Conservation (phyloP, 2,797 vertebrate species). For the Hyperoplus immaculatus region DNA sequence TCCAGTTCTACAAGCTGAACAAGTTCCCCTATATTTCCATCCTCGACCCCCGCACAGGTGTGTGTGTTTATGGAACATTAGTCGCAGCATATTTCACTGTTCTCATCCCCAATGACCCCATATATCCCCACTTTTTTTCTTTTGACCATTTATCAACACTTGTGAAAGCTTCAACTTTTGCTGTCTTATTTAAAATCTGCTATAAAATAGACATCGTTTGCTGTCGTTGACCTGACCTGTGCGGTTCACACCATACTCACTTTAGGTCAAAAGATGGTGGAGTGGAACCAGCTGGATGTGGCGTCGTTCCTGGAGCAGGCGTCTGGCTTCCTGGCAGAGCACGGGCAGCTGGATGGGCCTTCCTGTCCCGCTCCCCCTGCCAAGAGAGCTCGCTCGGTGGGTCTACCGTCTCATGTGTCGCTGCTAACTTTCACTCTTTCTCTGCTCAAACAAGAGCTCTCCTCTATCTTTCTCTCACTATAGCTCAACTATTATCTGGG, state of each 20-base stretch:
- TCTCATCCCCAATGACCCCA: not conserved
- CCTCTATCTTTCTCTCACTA: slow-evolving; percentile 17
- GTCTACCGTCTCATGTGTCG: slow-evolving; percentile 69
- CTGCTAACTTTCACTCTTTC: slow-evolving; percentile 6
- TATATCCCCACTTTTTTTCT: not conserved
- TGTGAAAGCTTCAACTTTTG: not conserved
- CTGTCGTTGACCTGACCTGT: not conserved
- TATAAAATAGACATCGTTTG: not conserved
- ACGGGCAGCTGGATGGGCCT: slow-evolving; percentile 96
- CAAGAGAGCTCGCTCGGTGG: slow-evolving; percentile 96
- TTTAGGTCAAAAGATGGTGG: slow-evolving; percentile 97
- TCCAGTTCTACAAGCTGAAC: slow-evolving; percentile 98
- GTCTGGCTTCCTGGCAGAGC: slow-evolving; percentile 95
- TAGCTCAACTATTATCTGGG: not conserved
- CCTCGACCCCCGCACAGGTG: slow-evolving; percentile 97
- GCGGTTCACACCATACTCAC: slow-evolving; percentile 6
- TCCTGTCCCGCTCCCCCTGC: slow-evolving; percentile 94
- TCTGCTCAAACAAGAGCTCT: slow-evolving; percentile 7
- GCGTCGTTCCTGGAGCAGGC: slow-evolving; percentile 97
- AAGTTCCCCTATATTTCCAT: slow-evolving; percentile 99
- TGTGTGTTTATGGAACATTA: slow-evolving; percentile 50
- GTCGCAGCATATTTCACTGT: not conserved
- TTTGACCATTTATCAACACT: not conserved
- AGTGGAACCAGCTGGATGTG: slow-evolving; percentile 98
- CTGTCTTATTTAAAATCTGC: not conserved